Evolutionary conservation across 2,797 vertebrate species (phyloP).

Genomic region (Limosa lapponica): DNA sequence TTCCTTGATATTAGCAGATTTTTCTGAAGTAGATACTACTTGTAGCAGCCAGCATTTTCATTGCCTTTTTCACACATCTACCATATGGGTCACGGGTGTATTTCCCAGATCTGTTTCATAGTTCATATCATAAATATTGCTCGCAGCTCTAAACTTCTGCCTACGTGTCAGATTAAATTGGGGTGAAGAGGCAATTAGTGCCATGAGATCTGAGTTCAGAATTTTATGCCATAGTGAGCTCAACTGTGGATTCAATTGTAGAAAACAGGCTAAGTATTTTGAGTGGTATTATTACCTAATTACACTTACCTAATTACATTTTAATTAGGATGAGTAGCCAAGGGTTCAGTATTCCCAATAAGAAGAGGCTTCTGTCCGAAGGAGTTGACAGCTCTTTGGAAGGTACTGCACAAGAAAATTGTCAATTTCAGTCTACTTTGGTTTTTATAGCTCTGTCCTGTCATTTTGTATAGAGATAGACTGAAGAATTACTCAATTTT

Average conservation of each 20-base stretch:
- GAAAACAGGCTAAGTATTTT: conserved; percentile 51
- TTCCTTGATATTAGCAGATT: neutral
- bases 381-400: conserved; percentile 55
- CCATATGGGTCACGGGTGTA: neutral
- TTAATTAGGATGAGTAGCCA: conserved; percentile 70
- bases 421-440: neutral
- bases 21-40: neutral
- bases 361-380: conserved; percentile 20
- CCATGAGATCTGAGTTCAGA: conserved; percentile 44
- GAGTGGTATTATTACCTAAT: conserved; percentile 60
- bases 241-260: conserved; percentile 45
- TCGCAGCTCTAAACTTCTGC: neutral
- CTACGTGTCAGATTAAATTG: conserved; percentile 14
- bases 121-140: neutral
- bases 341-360: conserved; percentile 36
- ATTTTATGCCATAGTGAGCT: conserved; percentile 47
- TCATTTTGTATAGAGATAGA: neutral
- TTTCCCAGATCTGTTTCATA: neutral
- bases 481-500: neutral
- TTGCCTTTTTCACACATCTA: neutral
- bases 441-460: neutral
- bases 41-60: neutral
- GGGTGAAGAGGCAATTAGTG: conserved; percentile 50
- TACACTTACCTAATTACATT: conserved; percentile 64
- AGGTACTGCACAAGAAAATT: neutral